Conservation (phyloP, 2,888 invertebrate genomes). For the Eurytoma californica region DNA sequence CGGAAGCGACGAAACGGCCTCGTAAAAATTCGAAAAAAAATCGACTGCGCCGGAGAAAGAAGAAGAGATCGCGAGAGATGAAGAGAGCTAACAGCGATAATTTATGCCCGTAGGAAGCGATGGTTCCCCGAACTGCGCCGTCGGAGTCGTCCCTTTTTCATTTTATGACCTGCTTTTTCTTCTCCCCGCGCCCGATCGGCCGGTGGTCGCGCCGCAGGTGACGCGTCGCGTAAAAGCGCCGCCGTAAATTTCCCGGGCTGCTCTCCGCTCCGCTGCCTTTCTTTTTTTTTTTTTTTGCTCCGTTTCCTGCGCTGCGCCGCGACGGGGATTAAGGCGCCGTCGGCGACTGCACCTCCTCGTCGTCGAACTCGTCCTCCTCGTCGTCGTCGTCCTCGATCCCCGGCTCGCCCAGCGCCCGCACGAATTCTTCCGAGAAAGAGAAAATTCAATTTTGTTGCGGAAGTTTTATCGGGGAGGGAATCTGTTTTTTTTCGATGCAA, state of each 20-base stretch:
- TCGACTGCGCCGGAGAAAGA: background rate
- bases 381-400: conserved; percentile 84
- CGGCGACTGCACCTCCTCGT: conserved; percentile 20
- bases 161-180: background rate
- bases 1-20: background rate
- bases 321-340: conserved; percentile 13
- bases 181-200: background rate
- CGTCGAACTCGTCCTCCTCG: conserved; percentile 81
- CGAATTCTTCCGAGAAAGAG: conserved; percentile 80
- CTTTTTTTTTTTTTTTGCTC: background rate
- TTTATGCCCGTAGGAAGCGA: background rate
- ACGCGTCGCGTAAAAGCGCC: conserved; percentile 26
- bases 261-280: background rate
- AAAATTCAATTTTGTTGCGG: conserved; percentile 9
- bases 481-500: background rate
- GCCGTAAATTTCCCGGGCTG: conserved; percentile 26
- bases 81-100: background rate
- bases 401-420: conserved; percentile 89
- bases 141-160: background rate
- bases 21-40: conserved; percentile 7
- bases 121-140: background rate
- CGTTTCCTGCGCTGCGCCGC: background rate
- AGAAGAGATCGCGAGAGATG: background rate
- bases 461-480: background rate
- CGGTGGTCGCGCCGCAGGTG: conserved; percentile 17